Evolutionary conservation across 2,113 vertebrate genomes (phyloP), one percentile per base, ranked within the genome.

Genomic region (Columba livia): DNA sequence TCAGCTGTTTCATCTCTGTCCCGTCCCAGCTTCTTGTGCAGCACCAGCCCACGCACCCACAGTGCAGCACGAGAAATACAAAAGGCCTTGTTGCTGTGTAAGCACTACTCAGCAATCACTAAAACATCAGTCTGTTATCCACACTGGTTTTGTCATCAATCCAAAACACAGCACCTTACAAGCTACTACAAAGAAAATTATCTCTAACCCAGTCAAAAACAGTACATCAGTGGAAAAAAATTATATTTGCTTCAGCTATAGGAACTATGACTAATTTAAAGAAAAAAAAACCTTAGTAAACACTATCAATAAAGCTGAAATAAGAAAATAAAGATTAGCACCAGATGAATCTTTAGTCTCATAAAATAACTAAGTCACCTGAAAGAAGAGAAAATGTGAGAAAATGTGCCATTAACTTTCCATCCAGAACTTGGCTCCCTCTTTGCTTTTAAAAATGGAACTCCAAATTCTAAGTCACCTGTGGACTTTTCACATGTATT

Each of bases 11-110:
- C 3, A 1, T 7, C 11, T 36, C 11, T 51, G 29, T n/a, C 12
- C 25, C 23, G 11, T 79, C 73, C 51, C n/a, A 72, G 0, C 5
- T 69, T 40, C 34, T 36, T 61, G 32, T 51, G 38, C 5, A 24
- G 2, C 14, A 9, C 21, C 54, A 72, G 28, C 29, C 31, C 25
- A 4, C n/a, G 62, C 6, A 0, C 25, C 80, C 54, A 7, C 1
- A 0, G 32, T 34, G 15, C 5, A n/a, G 28, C 2, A 5, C 8
- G 23, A 91, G 67, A 34, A 75, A 17, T n/a, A 47, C 11, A 48
- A 71, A 85, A 89, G 17, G 2, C 40, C 34, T 57, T 40, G 32
- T 4, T 29, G 12, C n/a, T 60, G 8, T 24, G 65, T 23, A n/a
- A 74, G 20, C 12, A 47, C 44, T 47, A 31, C 44, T 61, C 23